Percentiles rank a stretch among this genome's conserved stretches.
These are phyloP conservation scores for Bubo bubo DNA, from an alignment of 2,113 vertebrate genomes.

Conservation along the genomic window DNA sequence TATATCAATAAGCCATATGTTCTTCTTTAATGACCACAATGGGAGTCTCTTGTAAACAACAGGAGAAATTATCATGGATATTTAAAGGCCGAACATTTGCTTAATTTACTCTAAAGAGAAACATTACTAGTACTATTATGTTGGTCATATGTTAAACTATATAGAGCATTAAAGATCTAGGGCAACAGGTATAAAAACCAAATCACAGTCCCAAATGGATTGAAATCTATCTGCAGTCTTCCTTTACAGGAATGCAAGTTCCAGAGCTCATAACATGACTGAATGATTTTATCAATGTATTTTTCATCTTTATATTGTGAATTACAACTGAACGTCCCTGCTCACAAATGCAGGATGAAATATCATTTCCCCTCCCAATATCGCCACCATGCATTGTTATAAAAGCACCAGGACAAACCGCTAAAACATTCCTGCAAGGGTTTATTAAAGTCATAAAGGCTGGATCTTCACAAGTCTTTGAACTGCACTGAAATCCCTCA, in stretches of 20 bases:
- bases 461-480: neutral
- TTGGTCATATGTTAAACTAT: neutral
- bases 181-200: neutral
- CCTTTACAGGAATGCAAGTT: neutral
- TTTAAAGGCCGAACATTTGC: constrained; percentile 15
- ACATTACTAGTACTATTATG: neutral
- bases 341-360: neutral
- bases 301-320: neutral
- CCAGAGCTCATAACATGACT: neutral
- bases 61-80: neutral
- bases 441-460: neutral
- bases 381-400: neutral
- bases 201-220: neutral
- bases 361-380: neutral
- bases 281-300: neutral
- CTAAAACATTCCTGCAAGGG: neutral
- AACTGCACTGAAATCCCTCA: neutral
- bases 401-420: neutral
- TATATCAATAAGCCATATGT: constrained; percentile 8
- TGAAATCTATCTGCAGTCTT: neutral
- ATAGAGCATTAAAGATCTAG: neutral
- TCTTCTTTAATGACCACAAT: constrained; percentile 7
- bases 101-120: constrained; percentile 12
- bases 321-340: neutral
- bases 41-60: constrained; percentile 6